phyloP scores from a whole-genome alignment of 2,113 vertebrate genomes.

The Acanthochromis polyacanthus region DNA sequence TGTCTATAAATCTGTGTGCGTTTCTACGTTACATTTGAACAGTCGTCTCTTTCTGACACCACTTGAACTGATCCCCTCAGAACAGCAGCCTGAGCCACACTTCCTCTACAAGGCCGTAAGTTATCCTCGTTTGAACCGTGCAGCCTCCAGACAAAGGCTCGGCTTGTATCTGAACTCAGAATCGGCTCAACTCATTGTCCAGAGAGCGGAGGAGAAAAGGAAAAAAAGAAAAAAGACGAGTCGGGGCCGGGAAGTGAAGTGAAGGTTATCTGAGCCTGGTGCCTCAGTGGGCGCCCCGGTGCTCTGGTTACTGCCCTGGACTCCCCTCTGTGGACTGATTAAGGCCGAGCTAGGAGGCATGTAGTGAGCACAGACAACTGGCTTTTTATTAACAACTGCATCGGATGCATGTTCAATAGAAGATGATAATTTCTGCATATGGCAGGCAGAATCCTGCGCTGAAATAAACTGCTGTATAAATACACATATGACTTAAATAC shows the following conservation, averaged over 20 bases:
- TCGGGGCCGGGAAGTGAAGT: conserved; percentile 37
- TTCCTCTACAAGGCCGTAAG: conserved; percentile 25
- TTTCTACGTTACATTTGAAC: too few relatives aligned
- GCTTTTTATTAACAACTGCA: conserved; percentile 16
- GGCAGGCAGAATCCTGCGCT: neutral
- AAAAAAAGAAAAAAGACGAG: conserved; percentile 5
- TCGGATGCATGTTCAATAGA: neutral
- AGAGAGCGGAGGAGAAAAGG: neutral
- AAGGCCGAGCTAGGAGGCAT: conserved; percentile 26
- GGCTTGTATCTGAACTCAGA: conserved; percentile 47
- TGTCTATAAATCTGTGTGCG: too few relatives aligned
- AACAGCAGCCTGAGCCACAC: conserved; percentile 4
- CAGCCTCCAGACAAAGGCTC: conserved; percentile 41
- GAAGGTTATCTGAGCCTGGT: conserved; percentile 57
- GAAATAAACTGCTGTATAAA: too few relatives aligned
- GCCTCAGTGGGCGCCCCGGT: conserved; percentile 39
- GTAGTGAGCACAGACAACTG: conserved; percentile 12
- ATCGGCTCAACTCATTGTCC: conserved; percentile 44
- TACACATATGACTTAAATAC: too few relatives aligned
- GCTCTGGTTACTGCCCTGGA: conserved; percentile 52
- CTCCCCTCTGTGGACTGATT: conserved; percentile 35
- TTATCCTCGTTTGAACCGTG: conserved; percentile 50
- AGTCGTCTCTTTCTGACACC: too few relatives aligned
- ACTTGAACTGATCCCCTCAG: too few relatives aligned
- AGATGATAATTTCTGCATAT: conserved; percentile 5